phyloP scores from a whole-genome alignment of 53 echinoderm and acorn worm genomes.

The Antedon mediterranea region DNA sequence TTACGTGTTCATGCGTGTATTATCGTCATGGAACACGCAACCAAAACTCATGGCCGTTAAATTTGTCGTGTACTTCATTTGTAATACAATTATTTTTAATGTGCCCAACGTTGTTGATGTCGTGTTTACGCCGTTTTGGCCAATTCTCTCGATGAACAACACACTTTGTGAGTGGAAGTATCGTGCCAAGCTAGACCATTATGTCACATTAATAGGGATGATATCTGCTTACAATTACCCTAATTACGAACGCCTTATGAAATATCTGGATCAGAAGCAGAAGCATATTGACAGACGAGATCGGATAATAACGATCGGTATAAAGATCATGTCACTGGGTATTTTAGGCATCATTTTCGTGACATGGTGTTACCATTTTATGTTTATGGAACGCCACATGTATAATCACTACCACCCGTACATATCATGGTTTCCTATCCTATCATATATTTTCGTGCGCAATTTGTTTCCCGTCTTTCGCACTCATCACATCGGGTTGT shows the following conservation, averaged over 20 bases:
- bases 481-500: constrained; percentile 41
- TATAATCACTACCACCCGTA: constrained; percentile 56
- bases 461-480: constrained; percentile 49
- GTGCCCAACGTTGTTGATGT: constrained; percentile 15
- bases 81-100: constrained; percentile 49
- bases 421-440: constrained; percentile 61
- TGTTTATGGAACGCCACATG: constrained; percentile 33
- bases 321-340: constrained; percentile 43
- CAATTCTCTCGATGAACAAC: constrained; percentile 29
- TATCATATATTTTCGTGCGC: constrained; percentile 38
- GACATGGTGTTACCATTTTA: constrained; percentile 37
- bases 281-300: constrained; percentile 35
- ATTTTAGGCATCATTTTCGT: constrained; percentile 16
- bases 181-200: constrained; percentile 60
- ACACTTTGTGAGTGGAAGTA: constrained; percentile 65
- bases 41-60: constrained; percentile 40
- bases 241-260: constrained; percentile 50
- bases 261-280: constrained; percentile 54
- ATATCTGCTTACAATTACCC: constrained; percentile 80
- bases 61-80: constrained; percentile 46
- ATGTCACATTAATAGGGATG: constrained; percentile 61
- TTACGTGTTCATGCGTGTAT: constrained; percentile 51
- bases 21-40: constrained; percentile 54
- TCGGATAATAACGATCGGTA: constrained; percentile 22
- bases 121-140: constrained; percentile 51